These are phyloP conservation scores for Notamacropus eugenii DNA, from an alignment of 2,797 vertebrate species.

Conservation along the genomic window DNA sequence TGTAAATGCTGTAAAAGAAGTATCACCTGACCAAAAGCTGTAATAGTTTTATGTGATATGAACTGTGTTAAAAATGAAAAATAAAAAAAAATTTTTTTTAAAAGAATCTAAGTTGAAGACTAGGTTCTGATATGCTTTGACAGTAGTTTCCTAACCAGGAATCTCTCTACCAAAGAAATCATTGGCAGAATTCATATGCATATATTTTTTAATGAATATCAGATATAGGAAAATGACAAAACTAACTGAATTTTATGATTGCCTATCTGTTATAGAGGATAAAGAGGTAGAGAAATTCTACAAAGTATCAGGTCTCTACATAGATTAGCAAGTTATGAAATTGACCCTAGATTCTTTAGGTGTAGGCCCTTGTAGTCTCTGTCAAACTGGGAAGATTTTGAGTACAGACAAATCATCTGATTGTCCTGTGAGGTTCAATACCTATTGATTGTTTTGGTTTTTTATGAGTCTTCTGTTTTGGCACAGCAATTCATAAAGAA, in stretches of 20 bases:
- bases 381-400: too few relatives aligned
- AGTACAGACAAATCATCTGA: too few relatives aligned
- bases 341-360: neutral
- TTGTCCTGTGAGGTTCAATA: too few relatives aligned
- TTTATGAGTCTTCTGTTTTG: too few relatives aligned
- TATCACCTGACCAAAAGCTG: too few relatives aligned
- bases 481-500: too few relatives aligned
- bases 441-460: too few relatives aligned
- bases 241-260: neutral
- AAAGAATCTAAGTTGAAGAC: neutral
- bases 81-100: too few relatives aligned
- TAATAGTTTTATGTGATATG: too few relatives aligned
- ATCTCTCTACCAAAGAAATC: neutral
- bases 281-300: neutral
- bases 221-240: neutral
- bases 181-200: neutral
- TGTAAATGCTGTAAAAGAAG: too few relatives aligned
- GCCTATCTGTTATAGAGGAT: neutral
- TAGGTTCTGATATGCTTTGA: neutral
- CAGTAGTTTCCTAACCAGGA: neutral
- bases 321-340: neutral
- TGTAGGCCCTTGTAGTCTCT: too few relatives aligned
- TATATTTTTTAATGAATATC: neutral
- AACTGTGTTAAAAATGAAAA: too few relatives aligned
- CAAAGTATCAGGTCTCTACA: neutral